Evolutionary conservation across 1,140 invertebrate species (phyloP).

Genomic region (Philopotamus ludificatus): DNA sequence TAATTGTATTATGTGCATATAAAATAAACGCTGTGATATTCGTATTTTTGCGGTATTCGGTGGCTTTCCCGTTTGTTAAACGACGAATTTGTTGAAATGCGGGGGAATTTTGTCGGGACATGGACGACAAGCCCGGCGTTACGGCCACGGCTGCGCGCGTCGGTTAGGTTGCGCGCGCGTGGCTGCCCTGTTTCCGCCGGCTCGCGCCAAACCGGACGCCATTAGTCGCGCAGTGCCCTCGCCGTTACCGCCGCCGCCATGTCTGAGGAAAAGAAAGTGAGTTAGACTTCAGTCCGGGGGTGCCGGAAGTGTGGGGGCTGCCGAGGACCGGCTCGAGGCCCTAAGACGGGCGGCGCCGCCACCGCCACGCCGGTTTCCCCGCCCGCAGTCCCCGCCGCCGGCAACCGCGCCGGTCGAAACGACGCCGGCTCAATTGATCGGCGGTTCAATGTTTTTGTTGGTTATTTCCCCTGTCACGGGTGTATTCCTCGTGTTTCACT

Average conservation of each 20-base stretch:
- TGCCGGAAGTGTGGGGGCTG: neutral
- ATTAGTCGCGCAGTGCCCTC: conserved; percentile 32
- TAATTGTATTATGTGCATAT: too few relatives aligned
- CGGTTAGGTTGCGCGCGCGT: conserved; percentile 12
- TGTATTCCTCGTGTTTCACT: too few relatives aligned
- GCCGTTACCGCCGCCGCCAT: conserved; percentile 47
- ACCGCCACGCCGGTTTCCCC: neutral
- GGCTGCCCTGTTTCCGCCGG: conserved; percentile 34
- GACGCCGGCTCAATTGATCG: neutral
- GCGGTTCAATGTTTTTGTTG: neutral
- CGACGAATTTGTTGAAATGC: too few relatives aligned
- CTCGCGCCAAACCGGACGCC: conserved; percentile 39
- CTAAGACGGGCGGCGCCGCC: neutral
- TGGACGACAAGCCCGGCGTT: neutral
- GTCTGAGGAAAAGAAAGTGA: conserved; percentile 64
- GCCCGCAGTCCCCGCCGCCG: neutral
- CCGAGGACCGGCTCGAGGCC: neutral
- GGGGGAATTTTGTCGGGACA: too few relatives aligned
- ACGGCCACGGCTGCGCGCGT: conserved; percentile 15
- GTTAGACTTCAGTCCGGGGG: conserved; percentile 20
- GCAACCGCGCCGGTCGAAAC: neutral
- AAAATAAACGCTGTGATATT: too few relatives aligned
- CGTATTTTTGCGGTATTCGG: too few relatives aligned
- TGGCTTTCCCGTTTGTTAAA: too few relatives aligned
- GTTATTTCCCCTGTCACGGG: conserved; percentile 10